Evolutionary conservation across 2,113 vertebrate species (phyloP).

Genomic region (Columba janthina): DNA sequence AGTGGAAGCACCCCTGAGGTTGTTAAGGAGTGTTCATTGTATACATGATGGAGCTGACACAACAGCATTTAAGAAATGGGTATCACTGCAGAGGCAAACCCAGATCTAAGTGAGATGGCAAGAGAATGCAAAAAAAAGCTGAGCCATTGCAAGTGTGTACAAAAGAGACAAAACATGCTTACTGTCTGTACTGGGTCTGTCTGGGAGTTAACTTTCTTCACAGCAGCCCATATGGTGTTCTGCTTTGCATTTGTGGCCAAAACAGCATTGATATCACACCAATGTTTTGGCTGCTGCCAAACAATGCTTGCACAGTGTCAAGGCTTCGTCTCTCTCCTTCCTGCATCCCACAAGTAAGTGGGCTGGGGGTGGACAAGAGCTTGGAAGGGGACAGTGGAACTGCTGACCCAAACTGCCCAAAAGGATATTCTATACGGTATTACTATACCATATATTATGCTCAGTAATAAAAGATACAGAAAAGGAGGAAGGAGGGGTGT

Average conservation of each 20-base stretch:
- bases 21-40: background rate
- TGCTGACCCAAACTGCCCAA: background rate
- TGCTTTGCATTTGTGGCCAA: background rate
- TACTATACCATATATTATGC: too few relatives aligned
- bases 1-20: background rate
- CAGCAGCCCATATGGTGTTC: background rate
- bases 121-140: background rate
- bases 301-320: background rate
- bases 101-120: background rate
- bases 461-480: too few relatives aligned
- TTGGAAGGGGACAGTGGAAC: background rate
- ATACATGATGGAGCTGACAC: background rate
- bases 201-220: background rate
- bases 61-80: background rate
- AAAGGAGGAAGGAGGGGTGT: too few relatives aligned
- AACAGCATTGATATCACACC: background rate
- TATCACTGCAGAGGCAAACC: background rate
- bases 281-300: background rate
- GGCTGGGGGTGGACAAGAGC: background rate
- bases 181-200: background rate
- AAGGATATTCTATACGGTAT: background rate
- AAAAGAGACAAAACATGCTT: background rate
- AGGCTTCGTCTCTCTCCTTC: background rate
- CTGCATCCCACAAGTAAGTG: background rate
- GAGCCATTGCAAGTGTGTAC: background rate